Base-by-base conservation (phyloP, 2,888 invertebrate species). In the Dicycla oo region DNA sequence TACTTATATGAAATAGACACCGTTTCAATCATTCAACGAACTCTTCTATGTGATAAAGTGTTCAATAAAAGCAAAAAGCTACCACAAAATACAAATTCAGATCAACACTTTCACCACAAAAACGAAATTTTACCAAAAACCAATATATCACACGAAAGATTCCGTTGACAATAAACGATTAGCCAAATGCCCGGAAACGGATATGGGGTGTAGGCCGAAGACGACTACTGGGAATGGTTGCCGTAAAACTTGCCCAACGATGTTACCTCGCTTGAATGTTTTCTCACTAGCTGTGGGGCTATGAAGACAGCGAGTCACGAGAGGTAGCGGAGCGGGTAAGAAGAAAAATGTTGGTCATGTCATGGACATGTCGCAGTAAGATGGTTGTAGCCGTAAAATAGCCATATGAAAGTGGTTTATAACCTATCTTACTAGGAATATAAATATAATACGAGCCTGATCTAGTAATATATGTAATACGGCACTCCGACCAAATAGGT, bases 91-190 rank as follows among this genome's bases (percentile, higher is more conserved):
- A 40, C 49, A 18, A 30, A 70, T 26, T 68, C 1, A 49, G 34
- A 58, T 63, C 34, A 54, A 49, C 67, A 75, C 51, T 54, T 72
- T 56, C 23, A 47, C 56, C 23, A 74, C 60, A 78, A 58, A 75
- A 63, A 66, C 58, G 51, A 53, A 18, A 51, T 43, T 20, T 18
- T n/a, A 70, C 54, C 65, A 45, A 26, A 45, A 66, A 18, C 34
- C 60, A 57, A 79, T 77, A 79, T 69, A 73, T 81, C 73, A 76
- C 72, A 71, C 64, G 73, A 78, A 78, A 76, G 74, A 85, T 75
- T 85, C 66, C 75, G 78, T 81, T 83, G 82, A 85, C 88, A 86
- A 87, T 88, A 87, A 90, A 88, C 91, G 89, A 89, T 91, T 90
- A 90, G 87, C 88, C 87, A 80, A 87, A 89, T 88, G 89, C 84